Conservation (phyloP, 2,888 invertebrate species). For the Lucinisca nassula region DNA sequence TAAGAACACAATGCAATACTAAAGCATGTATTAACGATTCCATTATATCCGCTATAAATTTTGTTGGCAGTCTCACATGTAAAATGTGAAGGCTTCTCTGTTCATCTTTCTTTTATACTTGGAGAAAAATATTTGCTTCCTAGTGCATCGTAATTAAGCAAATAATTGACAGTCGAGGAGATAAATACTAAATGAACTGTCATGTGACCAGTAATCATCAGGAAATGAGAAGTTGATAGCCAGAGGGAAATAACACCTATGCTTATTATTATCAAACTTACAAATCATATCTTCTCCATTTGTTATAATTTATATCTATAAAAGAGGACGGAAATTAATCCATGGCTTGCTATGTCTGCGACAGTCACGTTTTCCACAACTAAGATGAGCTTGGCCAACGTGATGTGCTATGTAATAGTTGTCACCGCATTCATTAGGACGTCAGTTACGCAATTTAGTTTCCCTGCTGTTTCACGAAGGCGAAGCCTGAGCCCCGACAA, state of each 20-base stretch:
- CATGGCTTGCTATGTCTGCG: not conserved
- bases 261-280: conserved; percentile 14
- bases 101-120: not conserved
- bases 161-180: not conserved
- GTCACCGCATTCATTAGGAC: no score
- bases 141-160: conserved; percentile 8
- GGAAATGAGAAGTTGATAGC: conserved; percentile 9
- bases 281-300: not conserved
- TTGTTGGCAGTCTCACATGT: no score
- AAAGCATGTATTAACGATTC: no score
- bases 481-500: no score
- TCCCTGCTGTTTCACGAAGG: no score
- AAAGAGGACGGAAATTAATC: not conserved
- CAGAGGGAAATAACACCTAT: not conserved
- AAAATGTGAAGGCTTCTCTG: not conserved
- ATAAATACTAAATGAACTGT: conserved; percentile 12
- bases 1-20: no score
- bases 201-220: conserved; percentile 4
- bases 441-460: no score
- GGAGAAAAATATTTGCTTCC: not conserved
- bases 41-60: no score
- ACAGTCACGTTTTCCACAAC: not conserved
- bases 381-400: no score
- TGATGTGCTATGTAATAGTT: no score
- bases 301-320: conserved; percentile 7